Evolutionary conservation across 2,888 invertebrate genomes (phyloP).

Genomic region (Ariolimax columbianus): DNA sequence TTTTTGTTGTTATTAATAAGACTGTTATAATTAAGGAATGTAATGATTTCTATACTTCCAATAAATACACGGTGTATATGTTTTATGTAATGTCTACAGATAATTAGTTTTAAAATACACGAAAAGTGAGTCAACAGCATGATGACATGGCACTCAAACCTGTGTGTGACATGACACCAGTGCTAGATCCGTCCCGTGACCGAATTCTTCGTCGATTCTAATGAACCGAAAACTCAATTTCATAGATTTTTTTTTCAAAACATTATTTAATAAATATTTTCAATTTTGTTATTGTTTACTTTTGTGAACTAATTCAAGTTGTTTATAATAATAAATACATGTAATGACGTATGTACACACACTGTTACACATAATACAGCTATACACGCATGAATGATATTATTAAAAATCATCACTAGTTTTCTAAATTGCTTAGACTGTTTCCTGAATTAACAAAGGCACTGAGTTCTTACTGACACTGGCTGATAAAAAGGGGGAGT

Average conservation of each 20-base stretch:
- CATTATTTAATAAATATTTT: too few relatives aligned
- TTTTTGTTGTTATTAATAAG: neutral
- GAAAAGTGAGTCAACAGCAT: neutral
- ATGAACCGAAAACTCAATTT: neutral
- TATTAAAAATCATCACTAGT: too few relatives aligned
- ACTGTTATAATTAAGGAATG: neutral
- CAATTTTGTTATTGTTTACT: too few relatives aligned
- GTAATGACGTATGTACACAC: too few relatives aligned
- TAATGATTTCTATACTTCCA: neutral
- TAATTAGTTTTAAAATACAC: neutral
- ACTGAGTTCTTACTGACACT: too few relatives aligned
- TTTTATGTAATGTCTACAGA: neutral
- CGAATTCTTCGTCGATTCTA: too few relatives aligned
- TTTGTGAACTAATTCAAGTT: too few relatives aligned
- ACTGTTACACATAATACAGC: too few relatives aligned
- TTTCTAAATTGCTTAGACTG: too few relatives aligned
- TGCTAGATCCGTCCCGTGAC: neutral
- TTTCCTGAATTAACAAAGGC: too few relatives aligned
- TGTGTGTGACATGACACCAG: neutral
- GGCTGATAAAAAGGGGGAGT: constrained; percentile 24
- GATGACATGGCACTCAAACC: constrained; percentile 27
- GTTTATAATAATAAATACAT: too few relatives aligned
- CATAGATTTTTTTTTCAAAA: neutral
- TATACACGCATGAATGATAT: too few relatives aligned
- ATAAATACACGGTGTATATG: neutral